Evolutionary conservation across 2,888 invertebrate genomes (phyloP).

Genomic region (Agriopis aurantiaria): DNA sequence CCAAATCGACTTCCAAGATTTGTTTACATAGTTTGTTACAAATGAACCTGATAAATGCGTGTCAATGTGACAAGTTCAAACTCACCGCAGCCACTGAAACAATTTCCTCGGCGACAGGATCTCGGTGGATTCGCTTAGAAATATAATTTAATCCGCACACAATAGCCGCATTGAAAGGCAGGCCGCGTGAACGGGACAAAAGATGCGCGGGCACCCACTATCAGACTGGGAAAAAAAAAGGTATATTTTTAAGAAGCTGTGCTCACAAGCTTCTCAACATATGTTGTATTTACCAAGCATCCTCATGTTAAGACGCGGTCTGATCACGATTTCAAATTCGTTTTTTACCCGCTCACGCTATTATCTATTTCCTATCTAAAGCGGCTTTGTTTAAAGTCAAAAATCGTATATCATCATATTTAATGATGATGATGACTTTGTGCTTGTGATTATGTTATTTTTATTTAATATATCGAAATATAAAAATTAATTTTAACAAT

Average conservation of each 20-base stretch:
- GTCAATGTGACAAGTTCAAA: constrained; percentile 48
- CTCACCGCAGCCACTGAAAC: constrained; percentile 53
- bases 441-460: too few species aligned
- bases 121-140: constrained; percentile 71
- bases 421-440: too few species aligned
- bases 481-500: too few species aligned
- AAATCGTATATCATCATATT: too few species aligned
- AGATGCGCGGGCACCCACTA: constrained; percentile 45
- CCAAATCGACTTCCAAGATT: too few species aligned
- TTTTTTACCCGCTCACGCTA: too few species aligned
- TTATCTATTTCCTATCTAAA: too few species aligned
- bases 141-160: constrained; percentile 81
- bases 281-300: background rate
- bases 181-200: constrained; percentile 57
- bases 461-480: too few species aligned
- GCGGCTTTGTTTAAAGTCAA: too few species aligned
- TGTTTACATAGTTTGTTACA: too few species aligned
- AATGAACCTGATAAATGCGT: too few species aligned
- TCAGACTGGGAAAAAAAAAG: constrained; percentile 27
- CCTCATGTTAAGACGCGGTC: background rate
- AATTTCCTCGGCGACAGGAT: constrained; percentile 71
- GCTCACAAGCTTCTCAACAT: background rate
- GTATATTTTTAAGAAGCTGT: constrained; percentile 13
- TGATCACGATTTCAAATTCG: too few species aligned
- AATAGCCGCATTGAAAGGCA: constrained; percentile 68